Evolutionary conservation across 2,113 vertebrate genomes (phyloP).

Genomic region (Odocoileus hemionus): DNA sequence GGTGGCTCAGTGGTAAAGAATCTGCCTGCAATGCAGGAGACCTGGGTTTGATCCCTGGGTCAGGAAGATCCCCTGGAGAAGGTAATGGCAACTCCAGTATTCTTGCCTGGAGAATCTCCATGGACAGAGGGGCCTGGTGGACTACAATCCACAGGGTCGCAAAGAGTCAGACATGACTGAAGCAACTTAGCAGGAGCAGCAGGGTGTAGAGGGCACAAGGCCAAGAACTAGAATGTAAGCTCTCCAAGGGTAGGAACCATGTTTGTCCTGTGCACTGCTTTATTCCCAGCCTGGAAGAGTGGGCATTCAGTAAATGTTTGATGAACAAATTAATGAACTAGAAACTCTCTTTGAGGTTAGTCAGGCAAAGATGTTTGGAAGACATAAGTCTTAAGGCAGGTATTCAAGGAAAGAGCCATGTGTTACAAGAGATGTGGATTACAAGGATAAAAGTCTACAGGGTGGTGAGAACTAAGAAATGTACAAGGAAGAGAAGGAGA

Average conservation of each 20-base stretch:
- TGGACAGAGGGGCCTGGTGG: not conserved
- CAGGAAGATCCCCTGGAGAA: not conserved
- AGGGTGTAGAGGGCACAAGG: not conserved
- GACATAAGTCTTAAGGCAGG: not conserved
- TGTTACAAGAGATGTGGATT: not conserved
- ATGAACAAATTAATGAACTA: not conserved
- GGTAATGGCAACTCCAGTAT: not conserved
- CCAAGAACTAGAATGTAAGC: constrained; percentile 3
- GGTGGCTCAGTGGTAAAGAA: not conserved
- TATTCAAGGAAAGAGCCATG: constrained; percentile 2
- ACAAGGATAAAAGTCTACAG: not conserved
- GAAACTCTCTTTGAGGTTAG: not conserved
- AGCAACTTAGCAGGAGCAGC: not conserved
- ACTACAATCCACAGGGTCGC: not conserved
- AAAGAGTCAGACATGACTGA: not conserved
- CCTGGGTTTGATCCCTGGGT: not conserved
- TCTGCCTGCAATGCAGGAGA: not conserved
- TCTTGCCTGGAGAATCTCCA: not conserved
- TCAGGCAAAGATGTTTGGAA: constrained; percentile 3
- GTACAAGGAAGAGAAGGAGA: not conserved
- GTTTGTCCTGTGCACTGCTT: not conserved
- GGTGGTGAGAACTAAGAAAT: not conserved
- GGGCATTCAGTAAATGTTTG: not conserved
- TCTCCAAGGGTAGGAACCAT: not conserved
- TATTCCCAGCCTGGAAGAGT: not conserved